A percentile compares a stretch with the other conserved stretches of the same genome.
Conservation (phyloP, 2,797 vertebrate genomes). For the Halcyon smyrnensis region DNA sequence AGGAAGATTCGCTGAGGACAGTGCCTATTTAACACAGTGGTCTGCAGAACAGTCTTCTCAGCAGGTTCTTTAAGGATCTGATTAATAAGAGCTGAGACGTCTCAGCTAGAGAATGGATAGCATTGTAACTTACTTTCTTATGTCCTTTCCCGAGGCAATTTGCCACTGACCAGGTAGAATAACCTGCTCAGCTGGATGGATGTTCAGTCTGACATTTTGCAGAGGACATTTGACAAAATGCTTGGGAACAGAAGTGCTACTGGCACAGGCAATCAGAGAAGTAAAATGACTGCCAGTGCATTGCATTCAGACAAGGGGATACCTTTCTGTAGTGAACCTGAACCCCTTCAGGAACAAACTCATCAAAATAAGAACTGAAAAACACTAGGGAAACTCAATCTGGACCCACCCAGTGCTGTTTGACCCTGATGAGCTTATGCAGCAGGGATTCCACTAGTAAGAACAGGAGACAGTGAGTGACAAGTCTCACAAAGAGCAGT, state of each 20-base stretch:
- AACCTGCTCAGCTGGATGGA: background rate
- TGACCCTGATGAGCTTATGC: background rate
- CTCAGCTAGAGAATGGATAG: background rate
- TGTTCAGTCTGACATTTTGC: background rate
- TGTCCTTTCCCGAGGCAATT: background rate
- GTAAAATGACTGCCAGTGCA: background rate
- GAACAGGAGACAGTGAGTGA: constrained; percentile 21
- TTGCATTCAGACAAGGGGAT: background rate
- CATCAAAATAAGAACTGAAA: background rate
- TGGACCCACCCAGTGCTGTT: background rate
- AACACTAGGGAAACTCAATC: background rate
- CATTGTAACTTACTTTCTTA: background rate
- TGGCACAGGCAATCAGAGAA: background rate
- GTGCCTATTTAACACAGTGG: background rate
- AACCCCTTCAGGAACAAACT: background rate
- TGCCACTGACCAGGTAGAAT: background rate
- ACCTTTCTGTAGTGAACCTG: background rate
- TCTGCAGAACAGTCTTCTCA: background rate
- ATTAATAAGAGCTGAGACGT: background rate
- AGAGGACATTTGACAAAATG: background rate
- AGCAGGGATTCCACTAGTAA: background rate
- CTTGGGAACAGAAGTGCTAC: background rate
- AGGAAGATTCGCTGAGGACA: background rate
- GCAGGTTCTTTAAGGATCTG: background rate
- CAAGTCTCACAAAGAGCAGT: constrained; percentile 22